Base-by-base conservation (phyloP, 2,113 vertebrate species). In the Eptesicus fuscus region DNA sequence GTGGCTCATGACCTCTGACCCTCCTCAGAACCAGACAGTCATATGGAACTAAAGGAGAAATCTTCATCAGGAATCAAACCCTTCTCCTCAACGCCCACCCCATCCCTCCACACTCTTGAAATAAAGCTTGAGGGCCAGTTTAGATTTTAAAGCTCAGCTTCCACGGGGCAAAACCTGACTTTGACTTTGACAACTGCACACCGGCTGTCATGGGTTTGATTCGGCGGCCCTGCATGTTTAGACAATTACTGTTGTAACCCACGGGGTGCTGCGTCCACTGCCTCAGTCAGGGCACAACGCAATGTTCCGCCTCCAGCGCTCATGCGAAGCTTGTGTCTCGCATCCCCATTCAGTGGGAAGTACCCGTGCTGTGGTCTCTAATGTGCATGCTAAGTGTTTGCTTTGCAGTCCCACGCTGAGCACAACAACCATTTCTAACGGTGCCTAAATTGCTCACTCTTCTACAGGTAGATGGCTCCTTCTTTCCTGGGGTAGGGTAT, bases 341-440 rank as follows among this genome's bases (percentile, higher is more conserved):
- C 87, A 82, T 97, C 98, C 97, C 76, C 95, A 92, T 97, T 90
- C 98, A 97, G 97, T 91, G 51, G 98, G 97, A 97, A 97, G 95
- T 74, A 82, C 78, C 91, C 95, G 56, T 85, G 94, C 97, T 97
- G 93, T 76, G 80, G 91, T 87, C 96, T 96, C 96, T 95, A 92
- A 96, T 91, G 44, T 94, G 87, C 88, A 94, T 88, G 94, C 78
- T 90, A 97, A 98, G 88, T 85, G 96, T 95, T 90, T 89, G 59
- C 95, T 92, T 73, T 88, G 77, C 37, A 67, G 25, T 95, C 32
- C 80, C 67, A 2, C 44, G 35, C 37, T 14, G 95, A 96, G 95
- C 96, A 96, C 88, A 96, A 84, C 92, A 93, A 96, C 95, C 71
- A 97, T 95, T 97, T 96, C 97, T 94, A 94, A 92, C 49, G 56